phyloP scores from a whole-genome alignment of 1,140 invertebrate genomes.

The Drosophila bocqueti region DNA sequence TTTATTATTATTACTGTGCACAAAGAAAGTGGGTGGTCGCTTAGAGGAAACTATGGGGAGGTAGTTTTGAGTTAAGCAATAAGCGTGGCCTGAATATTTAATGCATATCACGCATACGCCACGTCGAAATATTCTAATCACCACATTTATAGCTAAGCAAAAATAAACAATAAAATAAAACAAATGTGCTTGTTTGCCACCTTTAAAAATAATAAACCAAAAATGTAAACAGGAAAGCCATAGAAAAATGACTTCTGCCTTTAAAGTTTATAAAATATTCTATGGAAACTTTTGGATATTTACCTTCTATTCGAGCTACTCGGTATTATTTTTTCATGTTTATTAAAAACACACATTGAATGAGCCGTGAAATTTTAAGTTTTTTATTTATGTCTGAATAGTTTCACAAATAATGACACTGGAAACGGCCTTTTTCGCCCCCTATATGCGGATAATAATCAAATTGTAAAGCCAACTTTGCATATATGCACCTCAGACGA shows the following conservation, averaged over 20 bases:
- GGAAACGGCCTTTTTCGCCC: slow-evolving; percentile 5
- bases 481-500: slow-evolving; percentile 13
- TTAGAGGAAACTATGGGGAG: neutral
- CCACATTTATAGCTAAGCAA: slow-evolving; percentile 17
- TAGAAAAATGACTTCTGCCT: neutral
- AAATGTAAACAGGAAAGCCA: slow-evolving; percentile 29
- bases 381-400: slow-evolving; percentile 14
- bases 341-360: neutral
- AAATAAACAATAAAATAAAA: slow-evolving; percentile 10
- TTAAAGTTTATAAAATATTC: neutral
- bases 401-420: slow-evolving; percentile 7
- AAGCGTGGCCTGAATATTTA: slow-evolving; percentile 55
- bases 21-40: slow-evolving; percentile 1
- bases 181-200: slow-evolving; percentile 6
- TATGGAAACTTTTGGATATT: neutral
- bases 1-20: neutral
- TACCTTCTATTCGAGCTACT: neutral
- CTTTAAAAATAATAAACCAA: slow-evolving; percentile 15
- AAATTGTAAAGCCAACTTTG: slow-evolving; percentile 10
- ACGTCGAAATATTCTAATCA: slow-evolving; percentile 15
- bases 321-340: neutral
- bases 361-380: slow-evolving; percentile 12
- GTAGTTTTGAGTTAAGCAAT: slow-evolving; percentile 9
- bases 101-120: slow-evolving; percentile 62
- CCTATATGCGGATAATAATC: slow-evolving; percentile 5